Conservation (phyloP, 2,113 vertebrate genomes). For the Anser brachyrhynchus region DNA sequence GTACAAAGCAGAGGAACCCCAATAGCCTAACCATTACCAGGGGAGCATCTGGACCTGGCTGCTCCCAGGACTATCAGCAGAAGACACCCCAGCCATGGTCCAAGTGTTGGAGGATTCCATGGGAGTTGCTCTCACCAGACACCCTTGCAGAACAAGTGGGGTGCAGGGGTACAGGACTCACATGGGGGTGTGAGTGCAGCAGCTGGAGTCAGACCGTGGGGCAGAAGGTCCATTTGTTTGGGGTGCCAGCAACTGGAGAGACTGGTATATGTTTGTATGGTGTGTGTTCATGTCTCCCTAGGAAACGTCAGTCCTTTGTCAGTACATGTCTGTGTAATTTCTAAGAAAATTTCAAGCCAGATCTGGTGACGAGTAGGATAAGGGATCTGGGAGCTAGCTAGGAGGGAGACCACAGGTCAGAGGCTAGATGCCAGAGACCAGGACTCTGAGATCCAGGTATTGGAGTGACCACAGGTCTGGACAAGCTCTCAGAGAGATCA, state of each 20-base stretch:
- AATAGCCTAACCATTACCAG: not conserved
- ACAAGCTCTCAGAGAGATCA: not conserved
- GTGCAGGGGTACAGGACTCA: not conserved
- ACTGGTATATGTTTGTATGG: not conserved
- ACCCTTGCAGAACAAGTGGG: not conserved
- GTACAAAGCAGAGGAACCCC: not conserved
- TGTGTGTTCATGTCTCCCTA: not conserved
- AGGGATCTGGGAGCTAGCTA: not conserved
- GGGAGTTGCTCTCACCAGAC: not conserved
- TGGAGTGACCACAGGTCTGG: not conserved
- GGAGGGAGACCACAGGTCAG: not conserved
- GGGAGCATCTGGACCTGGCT: not conserved
- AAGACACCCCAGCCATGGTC: fast-evolving
- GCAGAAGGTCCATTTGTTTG: fast-evolving
- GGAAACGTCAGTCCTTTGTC: not conserved
- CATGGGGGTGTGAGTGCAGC: not conserved
- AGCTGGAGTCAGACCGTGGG: not conserved
- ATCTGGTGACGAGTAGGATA: not conserved
- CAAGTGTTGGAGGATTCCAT: fast-evolving
- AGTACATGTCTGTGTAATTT: not conserved
- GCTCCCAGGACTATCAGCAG: not conserved
- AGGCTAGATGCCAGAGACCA: not conserved
- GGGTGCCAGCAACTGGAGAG: not conserved
- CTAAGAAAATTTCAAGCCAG: not conserved
- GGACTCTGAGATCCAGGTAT: not conserved